Percentiles rank a stretch among this genome's conserved stretches.
These are phyloP conservation scores for Callospermophilus lateralis DNA, from an alignment of 2,113 vertebrate species.

Conservation along the genomic window DNA sequence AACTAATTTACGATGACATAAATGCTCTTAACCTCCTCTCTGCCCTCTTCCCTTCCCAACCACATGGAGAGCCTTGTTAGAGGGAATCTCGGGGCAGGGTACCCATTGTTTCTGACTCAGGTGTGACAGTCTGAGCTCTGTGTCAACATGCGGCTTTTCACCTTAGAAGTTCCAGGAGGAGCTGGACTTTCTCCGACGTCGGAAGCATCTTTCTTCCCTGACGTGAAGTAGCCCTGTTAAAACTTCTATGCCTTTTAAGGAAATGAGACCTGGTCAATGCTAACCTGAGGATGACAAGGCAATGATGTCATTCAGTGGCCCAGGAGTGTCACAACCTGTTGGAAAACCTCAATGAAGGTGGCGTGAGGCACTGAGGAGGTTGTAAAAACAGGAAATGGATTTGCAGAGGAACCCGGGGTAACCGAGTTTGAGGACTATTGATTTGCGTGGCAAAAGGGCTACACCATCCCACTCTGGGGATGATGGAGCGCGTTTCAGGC, in stretches of 20 bases:
- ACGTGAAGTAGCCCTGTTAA: neutral
- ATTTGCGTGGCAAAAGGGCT: rapidly evolving
- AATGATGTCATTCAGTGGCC: neutral
- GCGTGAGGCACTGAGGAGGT: neutral
- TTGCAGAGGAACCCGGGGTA: neutral
- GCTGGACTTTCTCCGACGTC: conserved; percentile 2
- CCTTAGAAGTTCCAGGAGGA: conserved; percentile 66
- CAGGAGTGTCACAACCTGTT: neutral
- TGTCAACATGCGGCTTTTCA: neutral
- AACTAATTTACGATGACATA: conserved; percentile 86
- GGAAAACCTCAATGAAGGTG: neutral
- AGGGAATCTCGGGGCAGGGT: conserved; percentile 71
- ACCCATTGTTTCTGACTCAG: conserved; percentile 74
- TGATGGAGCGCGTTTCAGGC: neutral
- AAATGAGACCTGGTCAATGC: neutral
- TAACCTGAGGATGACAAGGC: neutral
- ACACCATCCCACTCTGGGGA: neutral
- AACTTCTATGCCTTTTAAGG: conserved; percentile 51
- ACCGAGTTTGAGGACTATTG: neutral
- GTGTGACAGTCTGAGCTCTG: conserved; percentile 48
- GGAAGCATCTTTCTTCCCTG: conserved; percentile 10
- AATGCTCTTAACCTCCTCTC: conserved; percentile 80
- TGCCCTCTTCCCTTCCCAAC: conserved; percentile 63
- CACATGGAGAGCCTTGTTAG: conserved; percentile 51
- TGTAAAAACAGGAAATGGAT: neutral